These are phyloP conservation scores for Drosophila kuntzei DNA, from an alignment of 2,888 invertebrate genomes.

Conservation along the genomic window DNA sequence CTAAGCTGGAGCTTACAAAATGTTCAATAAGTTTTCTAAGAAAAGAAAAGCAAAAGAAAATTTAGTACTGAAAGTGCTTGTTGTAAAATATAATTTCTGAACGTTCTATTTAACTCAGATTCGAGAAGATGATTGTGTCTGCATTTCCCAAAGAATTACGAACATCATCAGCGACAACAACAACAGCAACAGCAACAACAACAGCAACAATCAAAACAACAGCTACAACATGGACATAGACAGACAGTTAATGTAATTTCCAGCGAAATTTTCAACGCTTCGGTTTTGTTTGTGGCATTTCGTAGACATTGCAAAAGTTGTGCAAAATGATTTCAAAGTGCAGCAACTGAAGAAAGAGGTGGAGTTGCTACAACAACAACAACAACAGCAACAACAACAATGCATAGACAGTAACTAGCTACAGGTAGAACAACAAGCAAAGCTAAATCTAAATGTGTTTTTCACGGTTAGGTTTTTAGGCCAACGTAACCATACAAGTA, in stretches of 20 bases:
- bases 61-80: not conserved
- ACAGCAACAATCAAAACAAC: conserved; percentile 23
- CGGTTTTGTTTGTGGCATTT: conserved; percentile 54
- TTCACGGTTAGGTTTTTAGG: conserved; percentile 76
- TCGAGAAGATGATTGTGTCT: conserved; percentile 26
- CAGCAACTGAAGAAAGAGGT: conserved; percentile 61
- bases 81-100: conserved; percentile 20
- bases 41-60: conserved; percentile 5
- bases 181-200: conserved; percentile 20
- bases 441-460: conserved; percentile 72
- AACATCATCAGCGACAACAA: conserved; percentile 29
- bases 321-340: conserved; percentile 75
- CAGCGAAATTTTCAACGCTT: conserved; percentile 75
- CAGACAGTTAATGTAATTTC: conserved; percentile 68
- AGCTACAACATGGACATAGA: conserved; percentile 19
- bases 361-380: conserved; percentile 57
- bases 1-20: not conserved
- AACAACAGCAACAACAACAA: conserved; percentile 22
- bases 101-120: conserved; percentile 20
- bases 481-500: conserved; percentile 61
- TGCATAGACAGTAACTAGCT: conserved; percentile 36
- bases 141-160: conserved; percentile 50
- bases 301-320: conserved; percentile 49
- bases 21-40: conserved; percentile 7
- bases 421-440: conserved; percentile 52